Evolutionary conservation across 2,797 vertebrate species (phyloP).

Genomic region (Malurus leucopterus): DNA sequence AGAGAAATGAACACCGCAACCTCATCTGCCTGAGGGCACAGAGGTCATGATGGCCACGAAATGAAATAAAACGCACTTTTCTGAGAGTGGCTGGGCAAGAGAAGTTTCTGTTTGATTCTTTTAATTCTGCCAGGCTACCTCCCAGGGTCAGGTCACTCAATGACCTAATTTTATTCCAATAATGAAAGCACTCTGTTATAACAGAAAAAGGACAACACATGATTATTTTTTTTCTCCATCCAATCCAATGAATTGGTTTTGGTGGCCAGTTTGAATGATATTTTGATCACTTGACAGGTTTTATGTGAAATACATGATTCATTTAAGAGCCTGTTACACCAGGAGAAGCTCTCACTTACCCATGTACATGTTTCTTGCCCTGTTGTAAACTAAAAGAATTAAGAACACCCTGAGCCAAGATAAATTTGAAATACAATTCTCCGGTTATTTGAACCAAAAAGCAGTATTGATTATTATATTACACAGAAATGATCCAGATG

Average conservation of each 20-base stretch:
- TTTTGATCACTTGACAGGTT: not conserved
- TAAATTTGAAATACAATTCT: slow-evolving; percentile 12
- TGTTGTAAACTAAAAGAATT: not conserved
- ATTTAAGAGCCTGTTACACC: not conserved
- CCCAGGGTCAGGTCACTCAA: not conserved
- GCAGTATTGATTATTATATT: slow-evolving; percentile 55
- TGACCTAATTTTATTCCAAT: not conserved
- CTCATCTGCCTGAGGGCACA: not conserved
- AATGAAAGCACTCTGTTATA: not conserved
- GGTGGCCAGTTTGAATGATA: not conserved
- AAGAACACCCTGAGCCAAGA: not conserved
- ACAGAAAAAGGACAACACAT: not conserved
- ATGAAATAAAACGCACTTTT: not conserved
- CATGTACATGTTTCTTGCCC: not conserved
- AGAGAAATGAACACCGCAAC: not conserved
- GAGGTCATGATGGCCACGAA: not conserved
- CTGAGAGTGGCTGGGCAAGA: not conserved
- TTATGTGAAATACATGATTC: not conserved
- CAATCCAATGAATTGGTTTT: not conserved
- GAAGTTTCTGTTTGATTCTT: not conserved
- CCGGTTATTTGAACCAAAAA: slow-evolving; percentile 27
- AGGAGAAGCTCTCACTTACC: not conserved
- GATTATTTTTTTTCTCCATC: not conserved
- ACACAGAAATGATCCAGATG: slow-evolving; percentile 11
- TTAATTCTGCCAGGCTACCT: not conserved